Evolutionary conservation across 2,113 vertebrate genomes (phyloP).

Genomic region (Micromys minutus): DNA sequence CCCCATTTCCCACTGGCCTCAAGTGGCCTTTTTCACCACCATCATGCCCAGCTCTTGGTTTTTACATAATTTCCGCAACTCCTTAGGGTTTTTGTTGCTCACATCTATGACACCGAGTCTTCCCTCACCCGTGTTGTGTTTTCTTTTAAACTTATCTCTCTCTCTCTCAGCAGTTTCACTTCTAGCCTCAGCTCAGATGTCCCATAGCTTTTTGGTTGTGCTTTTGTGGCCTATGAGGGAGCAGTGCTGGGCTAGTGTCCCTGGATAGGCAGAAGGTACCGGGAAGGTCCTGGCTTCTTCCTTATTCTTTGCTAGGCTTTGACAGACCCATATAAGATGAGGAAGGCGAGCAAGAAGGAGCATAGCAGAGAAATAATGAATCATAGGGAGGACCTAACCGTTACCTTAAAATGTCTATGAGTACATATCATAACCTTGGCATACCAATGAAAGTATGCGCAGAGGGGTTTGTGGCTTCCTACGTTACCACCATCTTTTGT

Average conservation of each 20-base stretch:
- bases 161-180: background rate
- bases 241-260: background rate
- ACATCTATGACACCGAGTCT: background rate
- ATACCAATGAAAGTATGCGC: background rate
- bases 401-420: background rate
- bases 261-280: background rate
- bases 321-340: background rate
- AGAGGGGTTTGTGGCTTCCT: too few relatives aligned
- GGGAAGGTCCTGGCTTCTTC: background rate
- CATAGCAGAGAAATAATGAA: background rate
- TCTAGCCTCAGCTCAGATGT: background rate
- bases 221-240: background rate
- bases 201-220: too few relatives aligned
- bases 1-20: background rate
- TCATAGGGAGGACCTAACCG: background rate
- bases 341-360: background rate
- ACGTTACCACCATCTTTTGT: background rate
- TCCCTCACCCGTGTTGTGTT: background rate
- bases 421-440: background rate
- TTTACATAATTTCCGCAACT: background rate
- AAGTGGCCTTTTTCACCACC: too few relatives aligned
- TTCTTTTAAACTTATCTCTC: background rate
- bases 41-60: background rate
- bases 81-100: background rate
- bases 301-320: background rate